Percentiles rank a stretch among this genome's conserved stretches.
Conservation (phyloP, 2,888 invertebrate genomes). For the Bellardia pandia region DNA sequence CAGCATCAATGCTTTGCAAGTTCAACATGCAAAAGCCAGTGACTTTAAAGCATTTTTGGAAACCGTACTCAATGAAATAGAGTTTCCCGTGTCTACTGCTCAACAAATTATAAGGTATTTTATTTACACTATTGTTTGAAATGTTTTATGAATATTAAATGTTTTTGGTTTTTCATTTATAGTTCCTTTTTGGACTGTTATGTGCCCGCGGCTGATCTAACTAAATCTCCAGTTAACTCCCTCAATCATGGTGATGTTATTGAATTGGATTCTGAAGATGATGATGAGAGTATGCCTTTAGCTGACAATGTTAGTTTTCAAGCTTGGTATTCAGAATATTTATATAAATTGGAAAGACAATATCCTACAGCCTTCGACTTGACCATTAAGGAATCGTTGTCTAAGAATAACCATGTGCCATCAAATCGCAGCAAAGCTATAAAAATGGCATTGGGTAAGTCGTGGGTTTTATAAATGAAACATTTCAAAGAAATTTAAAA, state of each 20-base stretch:
- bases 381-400: constrained; percentile 87
- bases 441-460: constrained; percentile 82
- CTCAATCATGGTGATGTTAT: constrained; percentile 80
- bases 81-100: constrained; percentile 86
- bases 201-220: constrained; percentile 52
- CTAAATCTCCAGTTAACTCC: neutral
- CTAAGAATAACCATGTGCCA: constrained; percentile 66
- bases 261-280: constrained; percentile 81
- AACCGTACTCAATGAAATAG: constrained; percentile 86
- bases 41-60: constrained; percentile 86
- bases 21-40: constrained; percentile 84
- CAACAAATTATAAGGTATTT: constrained; percentile 86
- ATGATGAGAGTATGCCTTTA: constrained; percentile 66
- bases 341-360: constrained; percentile 88
- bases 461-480: too few relatives aligned
- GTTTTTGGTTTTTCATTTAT: neutral
- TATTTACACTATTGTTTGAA: neutral
- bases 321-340: constrained; percentile 85
- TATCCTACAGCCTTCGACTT: constrained; percentile 90
- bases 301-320: constrained; percentile 57
- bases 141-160: neutral
- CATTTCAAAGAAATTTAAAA: too few relatives aligned
- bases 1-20: constrained; percentile 85
- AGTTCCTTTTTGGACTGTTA: constrained; percentile 85
- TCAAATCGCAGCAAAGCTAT: constrained; percentile 82